phyloP scores from a whole-genome alignment of 2,113 vertebrate genomes.

The Hypanus sabinus region DNA sequence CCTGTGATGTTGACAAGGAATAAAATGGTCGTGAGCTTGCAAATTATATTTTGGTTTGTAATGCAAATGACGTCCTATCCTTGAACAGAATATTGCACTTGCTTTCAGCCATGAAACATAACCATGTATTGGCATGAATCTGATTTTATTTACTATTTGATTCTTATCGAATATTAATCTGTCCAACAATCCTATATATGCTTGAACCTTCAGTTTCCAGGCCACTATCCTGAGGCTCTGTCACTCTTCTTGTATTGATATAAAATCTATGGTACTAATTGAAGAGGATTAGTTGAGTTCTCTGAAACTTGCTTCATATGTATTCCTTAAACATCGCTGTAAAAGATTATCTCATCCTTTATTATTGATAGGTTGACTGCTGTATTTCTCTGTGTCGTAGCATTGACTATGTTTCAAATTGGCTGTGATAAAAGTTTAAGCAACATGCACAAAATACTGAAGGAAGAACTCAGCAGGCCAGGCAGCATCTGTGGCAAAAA shows the following conservation, averaged over 20 bases:
- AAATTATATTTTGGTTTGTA: background rate
- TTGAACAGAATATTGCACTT: background rate
- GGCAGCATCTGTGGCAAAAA: no score
- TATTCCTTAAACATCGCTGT: background rate
- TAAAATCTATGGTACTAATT: background rate
- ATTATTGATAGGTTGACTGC: background rate
- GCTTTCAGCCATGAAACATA: background rate
- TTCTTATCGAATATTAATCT: background rate
- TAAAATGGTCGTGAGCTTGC: background rate
- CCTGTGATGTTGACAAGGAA: background rate
- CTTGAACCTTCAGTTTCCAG: background rate
- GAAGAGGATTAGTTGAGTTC: background rate
- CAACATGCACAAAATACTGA: no score
- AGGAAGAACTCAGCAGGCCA: no score
- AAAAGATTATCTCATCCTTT: background rate
- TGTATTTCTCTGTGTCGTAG: background rate
- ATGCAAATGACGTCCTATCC: background rate
- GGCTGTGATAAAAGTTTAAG: background rate
- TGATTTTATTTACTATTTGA: background rate
- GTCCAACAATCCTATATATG: background rate
- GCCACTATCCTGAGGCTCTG: background rate
- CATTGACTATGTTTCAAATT: background rate
- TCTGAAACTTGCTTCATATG: background rate
- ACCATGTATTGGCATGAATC: background rate
- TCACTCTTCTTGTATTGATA: background rate